Evolutionary conservation across 2,797 vertebrate genomes (phyloP).

Genomic region (Anableps anableps): DNA sequence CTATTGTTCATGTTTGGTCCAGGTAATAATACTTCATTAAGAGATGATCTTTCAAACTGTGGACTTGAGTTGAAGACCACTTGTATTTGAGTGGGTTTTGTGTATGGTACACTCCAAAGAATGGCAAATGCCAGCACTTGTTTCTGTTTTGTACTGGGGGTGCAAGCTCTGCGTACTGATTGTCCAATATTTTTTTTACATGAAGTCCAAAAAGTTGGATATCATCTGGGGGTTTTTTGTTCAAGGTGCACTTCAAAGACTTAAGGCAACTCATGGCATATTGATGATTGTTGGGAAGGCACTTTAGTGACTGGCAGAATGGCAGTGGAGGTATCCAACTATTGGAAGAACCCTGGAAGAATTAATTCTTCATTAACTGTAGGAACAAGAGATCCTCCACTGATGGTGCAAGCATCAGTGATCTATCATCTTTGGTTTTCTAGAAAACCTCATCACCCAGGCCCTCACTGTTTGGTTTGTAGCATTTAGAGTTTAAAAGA

Average conservation of each 20-base stretch:
- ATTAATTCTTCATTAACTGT: neutral
- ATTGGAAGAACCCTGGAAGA: neutral
- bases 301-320: neutral
- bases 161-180: no score
- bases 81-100: no score
- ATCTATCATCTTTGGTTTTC: neutral
- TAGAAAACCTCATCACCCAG: neutral
- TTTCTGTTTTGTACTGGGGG: no score
- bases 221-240: neutral
- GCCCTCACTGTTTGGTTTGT: neutral
- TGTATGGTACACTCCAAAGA: no score
- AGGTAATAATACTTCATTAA: no score
- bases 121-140: no score
- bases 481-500: neutral
- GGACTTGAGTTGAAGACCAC: no score
- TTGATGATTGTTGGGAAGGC: neutral
- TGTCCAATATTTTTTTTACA: neutral
- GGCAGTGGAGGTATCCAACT: neutral
- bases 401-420: conserved; percentile 6
- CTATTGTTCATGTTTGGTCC: no score
- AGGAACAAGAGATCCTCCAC: neutral
- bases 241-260: neutral
- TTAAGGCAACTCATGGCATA: neutral
- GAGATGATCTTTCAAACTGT: no score
- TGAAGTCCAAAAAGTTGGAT: neutral